A percentile compares a stretch with the other conserved stretches of the same genome.
These are phyloP conservation scores for Drosophila sordidapex DNA, from an alignment of 2,888 invertebrate species.

Conservation along the genomic window DNA sequence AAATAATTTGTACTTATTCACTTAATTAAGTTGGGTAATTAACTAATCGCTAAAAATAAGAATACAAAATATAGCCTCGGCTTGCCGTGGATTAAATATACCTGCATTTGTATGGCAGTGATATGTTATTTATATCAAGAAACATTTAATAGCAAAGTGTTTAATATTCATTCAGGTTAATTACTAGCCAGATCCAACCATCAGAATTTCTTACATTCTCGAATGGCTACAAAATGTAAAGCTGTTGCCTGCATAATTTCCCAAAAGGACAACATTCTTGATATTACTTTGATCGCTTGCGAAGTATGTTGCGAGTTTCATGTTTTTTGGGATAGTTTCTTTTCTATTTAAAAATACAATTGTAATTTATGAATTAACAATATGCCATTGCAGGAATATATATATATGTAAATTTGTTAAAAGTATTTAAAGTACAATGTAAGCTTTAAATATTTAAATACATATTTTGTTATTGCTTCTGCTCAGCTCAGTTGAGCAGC, in stretches of 20 bases:
- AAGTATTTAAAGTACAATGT: neutral
- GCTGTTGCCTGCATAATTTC: neutral
- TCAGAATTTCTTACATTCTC: neutral
- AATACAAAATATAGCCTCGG: neutral
- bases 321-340: neutral
- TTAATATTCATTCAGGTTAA: neutral
- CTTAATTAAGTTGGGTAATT: slow-evolving; percentile 47
- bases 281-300: neutral
- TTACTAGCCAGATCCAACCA: neutral
- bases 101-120: neutral
- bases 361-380: neutral
- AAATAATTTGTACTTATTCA: neutral
- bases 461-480: slow-evolving; percentile 27
- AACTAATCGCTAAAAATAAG: slow-evolving; percentile 23
- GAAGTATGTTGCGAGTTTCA: neutral
- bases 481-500: neutral
- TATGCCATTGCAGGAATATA: neutral
- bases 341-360: neutral
- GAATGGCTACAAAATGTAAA: neutral
- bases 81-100: neutral
- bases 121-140: neutral
- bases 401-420: neutral
- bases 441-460: neutral
- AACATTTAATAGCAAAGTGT: neutral
- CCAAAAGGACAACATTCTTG: neutral